These are phyloP conservation scores for Phaethon lepturus DNA, from an alignment of 2,113 vertebrate species.

Conservation along the genomic window DNA sequence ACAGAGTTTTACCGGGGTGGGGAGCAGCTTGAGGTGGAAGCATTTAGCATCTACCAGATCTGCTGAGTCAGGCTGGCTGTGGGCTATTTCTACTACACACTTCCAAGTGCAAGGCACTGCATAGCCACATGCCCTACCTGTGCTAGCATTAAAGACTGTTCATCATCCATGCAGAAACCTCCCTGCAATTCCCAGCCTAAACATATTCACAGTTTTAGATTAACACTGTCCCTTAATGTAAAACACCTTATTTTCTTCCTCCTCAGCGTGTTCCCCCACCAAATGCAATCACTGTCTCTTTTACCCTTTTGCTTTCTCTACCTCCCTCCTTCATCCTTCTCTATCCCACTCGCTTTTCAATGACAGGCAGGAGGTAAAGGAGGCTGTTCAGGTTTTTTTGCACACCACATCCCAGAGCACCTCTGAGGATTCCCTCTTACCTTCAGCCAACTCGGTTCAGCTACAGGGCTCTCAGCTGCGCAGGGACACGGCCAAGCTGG, in stretches of 20 bases:
- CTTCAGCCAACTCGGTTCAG: not conserved
- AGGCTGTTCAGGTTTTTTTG: not conserved
- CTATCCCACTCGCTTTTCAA: not conserved
- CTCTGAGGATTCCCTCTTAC: not conserved
- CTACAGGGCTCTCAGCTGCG: not conserved
- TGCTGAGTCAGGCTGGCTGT: not conserved
- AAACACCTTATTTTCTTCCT: not conserved
- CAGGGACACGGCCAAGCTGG: accelerated
- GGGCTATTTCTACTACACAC: not conserved
- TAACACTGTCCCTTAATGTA: not conserved
- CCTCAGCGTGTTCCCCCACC: not conserved
- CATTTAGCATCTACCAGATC: not conserved
- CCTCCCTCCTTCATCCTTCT: not conserved
- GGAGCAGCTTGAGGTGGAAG: not conserved
- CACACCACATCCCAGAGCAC: not conserved
- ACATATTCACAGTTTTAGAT: not conserved
- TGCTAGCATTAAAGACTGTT: not conserved
- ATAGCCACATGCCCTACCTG: accelerated
- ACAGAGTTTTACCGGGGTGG: not conserved
- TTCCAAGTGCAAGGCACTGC: accelerated
- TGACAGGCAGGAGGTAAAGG: not conserved
- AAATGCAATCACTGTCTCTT: not conserved
- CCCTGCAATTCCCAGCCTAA: not conserved
- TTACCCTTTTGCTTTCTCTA: not conserved
- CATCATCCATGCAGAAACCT: not conserved